Evolutionary conservation across 2,888 invertebrate species (phyloP).

Genomic region (Amphimallon solstitiale): DNA sequence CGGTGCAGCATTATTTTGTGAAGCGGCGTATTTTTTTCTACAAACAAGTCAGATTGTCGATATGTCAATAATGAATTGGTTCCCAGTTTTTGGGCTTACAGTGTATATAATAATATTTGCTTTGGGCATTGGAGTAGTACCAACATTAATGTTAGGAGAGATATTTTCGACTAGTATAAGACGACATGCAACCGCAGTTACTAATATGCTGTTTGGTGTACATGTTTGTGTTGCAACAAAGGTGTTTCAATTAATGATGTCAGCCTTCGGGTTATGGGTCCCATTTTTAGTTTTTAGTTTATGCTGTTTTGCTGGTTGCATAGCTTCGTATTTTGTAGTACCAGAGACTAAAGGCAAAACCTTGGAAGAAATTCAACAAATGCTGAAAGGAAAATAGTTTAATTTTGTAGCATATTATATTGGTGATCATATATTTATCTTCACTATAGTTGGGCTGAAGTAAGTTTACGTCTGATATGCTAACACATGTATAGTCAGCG

Average conservation of each 20-base stretch:
- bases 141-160: conserved; percentile 44
- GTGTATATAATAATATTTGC: conserved; percentile 39
- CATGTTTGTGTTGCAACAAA: conserved; percentile 51
- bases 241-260: conserved; percentile 52
- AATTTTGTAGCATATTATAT: no score
- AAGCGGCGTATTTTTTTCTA: conserved; percentile 50
- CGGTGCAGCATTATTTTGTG: conserved; percentile 44
- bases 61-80: conserved; percentile 45
- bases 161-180: conserved; percentile 53
- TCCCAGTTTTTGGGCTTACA: conserved; percentile 51
- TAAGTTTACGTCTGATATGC: no score
- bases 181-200: conserved; percentile 47
- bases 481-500: no score
- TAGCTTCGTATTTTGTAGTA: conserved; percentile 50
- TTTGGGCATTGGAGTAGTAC: conserved; percentile 36
- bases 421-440: no score
- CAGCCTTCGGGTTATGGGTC: conserved; percentile 50
- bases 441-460: no score
- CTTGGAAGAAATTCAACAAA: conserved; percentile 56
- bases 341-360: conserved; percentile 58
- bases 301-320: conserved; percentile 43
- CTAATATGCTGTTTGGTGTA: conserved; percentile 50
- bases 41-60: conserved; percentile 44
- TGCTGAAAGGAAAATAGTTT: conserved; percentile 47
- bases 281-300: conserved; percentile 51